Conservation (phyloP, 2,113 vertebrate species). For the Oreotrochilus melanogaster region DNA sequence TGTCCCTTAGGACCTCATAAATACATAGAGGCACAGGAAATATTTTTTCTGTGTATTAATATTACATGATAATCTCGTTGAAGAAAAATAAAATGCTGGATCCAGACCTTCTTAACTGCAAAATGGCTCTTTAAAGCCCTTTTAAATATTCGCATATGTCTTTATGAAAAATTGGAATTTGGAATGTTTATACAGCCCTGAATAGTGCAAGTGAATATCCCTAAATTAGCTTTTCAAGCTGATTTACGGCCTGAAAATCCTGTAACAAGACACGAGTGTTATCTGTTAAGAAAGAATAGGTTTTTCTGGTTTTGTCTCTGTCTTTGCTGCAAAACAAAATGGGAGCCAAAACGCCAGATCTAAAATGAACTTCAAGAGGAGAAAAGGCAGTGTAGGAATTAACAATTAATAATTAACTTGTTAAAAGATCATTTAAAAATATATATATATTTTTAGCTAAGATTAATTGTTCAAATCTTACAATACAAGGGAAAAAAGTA, state of each 20-base stretch:
- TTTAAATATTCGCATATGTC: conserved; percentile 74
- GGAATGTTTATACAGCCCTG: conserved; percentile 70
- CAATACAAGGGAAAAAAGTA: neutral
- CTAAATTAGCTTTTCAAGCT: conserved; percentile 72
- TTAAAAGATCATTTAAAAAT: neutral
- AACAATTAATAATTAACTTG: conserved; percentile 28
- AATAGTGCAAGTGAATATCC: conserved; percentile 60
- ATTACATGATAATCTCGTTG: conserved; percentile 66
- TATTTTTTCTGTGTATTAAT: conserved; percentile 71
- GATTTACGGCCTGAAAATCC: conserved; percentile 69
- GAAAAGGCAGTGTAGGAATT: conserved; percentile 6
- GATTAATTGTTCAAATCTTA: neutral
- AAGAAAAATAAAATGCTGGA: conserved; percentile 22
- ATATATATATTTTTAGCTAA: neutral
- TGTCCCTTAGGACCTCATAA: conserved; percentile 72
- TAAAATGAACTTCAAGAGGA: conserved; percentile 10
- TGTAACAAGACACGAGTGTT: conserved; percentile 46
- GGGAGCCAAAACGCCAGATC: conserved; percentile 47
- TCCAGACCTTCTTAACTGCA: conserved; percentile 59
- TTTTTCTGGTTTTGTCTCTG: conserved; percentile 25
- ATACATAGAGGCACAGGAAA: conserved; percentile 68
- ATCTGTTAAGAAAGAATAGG: conserved; percentile 52
- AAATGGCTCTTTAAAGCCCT: conserved; percentile 62
- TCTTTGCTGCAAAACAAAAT: conserved; percentile 41
- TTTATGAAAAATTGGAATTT: conserved; percentile 72